Percentiles rank a stretch among this genome's conserved stretches.
Evolutionary conservation across 2,888 invertebrate species (phyloP).

Genomic region (Byasa hedistus): DNA sequence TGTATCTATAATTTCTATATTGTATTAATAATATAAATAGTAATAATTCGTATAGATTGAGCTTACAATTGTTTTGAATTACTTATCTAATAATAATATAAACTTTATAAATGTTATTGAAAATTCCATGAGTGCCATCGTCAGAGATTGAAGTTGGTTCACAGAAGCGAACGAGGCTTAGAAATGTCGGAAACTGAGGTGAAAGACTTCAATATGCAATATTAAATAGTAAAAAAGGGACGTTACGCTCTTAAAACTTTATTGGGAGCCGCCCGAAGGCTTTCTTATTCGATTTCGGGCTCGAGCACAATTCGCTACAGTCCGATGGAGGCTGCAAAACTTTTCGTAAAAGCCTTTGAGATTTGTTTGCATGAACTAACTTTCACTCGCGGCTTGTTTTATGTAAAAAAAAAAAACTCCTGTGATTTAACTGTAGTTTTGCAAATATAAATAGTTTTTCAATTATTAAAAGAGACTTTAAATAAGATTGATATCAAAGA

Average conservation of each 20-base stretch:
- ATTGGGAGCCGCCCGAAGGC: conserved; percentile 13
- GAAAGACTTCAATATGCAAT: not conserved
- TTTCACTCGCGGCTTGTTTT: not conserved
- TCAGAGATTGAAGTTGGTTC: no score
- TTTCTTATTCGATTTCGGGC: conserved; percentile 7
- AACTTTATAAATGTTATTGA: no score
- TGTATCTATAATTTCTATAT: no score
- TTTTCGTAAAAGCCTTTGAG: not conserved
- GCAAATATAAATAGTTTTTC: not conserved
- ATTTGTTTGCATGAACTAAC: not conserved
- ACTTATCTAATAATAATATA: no score
- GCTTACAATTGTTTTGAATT: no score
- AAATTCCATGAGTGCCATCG: no score
- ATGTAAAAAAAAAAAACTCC: not conserved
- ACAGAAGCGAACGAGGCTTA: no score
- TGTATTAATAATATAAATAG: no score
- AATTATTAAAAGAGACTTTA: no score
- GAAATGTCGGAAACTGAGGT: no score
- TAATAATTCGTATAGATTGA: no score
- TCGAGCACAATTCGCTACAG: conserved; percentile 1
- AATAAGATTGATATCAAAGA: not conserved
- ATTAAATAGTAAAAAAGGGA: conserved; percentile 6
- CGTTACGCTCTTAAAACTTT: conserved; percentile 13
- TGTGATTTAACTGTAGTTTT: not conserved
- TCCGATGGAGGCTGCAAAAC: not conserved